phyloP scores from a whole-genome alignment of 92 coral and sea anemone genomes.

The Actinostola sp. region DNA sequence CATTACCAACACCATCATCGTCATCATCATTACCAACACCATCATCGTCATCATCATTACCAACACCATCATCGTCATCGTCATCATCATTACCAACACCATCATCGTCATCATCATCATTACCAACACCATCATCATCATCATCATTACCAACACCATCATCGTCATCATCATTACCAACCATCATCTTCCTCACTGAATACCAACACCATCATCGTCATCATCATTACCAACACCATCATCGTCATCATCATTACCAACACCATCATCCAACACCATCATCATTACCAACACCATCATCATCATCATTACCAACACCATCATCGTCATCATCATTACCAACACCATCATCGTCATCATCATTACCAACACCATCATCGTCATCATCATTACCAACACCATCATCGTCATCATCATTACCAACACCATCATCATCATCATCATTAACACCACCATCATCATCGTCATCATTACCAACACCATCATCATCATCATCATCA shows the following conservation, averaged over 20 bases:
- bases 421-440: not conserved
- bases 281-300: not conserved
- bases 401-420: not conserved
- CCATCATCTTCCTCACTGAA: conserved; percentile 79
- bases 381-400: not conserved
- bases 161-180: conserved; percentile 78
- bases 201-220: not conserved
- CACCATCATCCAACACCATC: too few relatives aligned
- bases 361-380: not conserved
- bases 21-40: too few relatives aligned
- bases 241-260: not conserved
- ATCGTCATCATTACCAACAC: too few relatives aligned
- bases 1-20: too few relatives aligned
- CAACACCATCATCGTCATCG: too few relatives aligned
- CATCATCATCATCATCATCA: conserved; percentile 3
- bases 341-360: not conserved
- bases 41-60: too few relatives aligned
- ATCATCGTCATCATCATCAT: too few relatives aligned
- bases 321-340: not conserved
- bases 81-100: too few relatives aligned
- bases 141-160: conserved; percentile 41
- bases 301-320: not conserved
- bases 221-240: not conserved
- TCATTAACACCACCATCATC: not conserved
- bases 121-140: too few relatives aligned